phyloP scores from a whole-genome alignment of 2,888 invertebrate genomes.

The Drymonia ruficornis region DNA sequence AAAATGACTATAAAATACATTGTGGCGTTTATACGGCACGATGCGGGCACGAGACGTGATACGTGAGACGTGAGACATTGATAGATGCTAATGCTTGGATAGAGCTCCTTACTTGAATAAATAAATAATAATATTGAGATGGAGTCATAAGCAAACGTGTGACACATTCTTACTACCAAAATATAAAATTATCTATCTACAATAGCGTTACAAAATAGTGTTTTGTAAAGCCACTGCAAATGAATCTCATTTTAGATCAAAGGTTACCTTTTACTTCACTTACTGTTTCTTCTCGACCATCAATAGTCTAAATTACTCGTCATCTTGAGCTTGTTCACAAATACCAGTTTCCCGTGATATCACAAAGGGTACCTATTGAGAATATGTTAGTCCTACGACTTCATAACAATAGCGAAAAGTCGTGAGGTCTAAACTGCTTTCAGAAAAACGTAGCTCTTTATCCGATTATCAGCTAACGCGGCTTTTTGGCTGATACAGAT shows the following conservation, averaged over 20 bases:
- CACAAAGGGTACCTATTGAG: no score
- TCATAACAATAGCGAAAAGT: slow-evolving; percentile 13
- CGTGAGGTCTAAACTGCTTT: slow-evolving; percentile 48
- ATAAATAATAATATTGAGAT: not conserved
- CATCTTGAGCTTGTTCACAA: no score
- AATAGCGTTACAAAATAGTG: no score
- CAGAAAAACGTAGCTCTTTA: slow-evolving; percentile 67
- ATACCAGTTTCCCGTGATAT: no score
- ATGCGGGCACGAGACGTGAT: slow-evolving; percentile 35
- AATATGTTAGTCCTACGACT: not conserved
- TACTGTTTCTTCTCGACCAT: no score
- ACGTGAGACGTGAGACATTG: not conserved
- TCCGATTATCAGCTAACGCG: slow-evolving; percentile 70
- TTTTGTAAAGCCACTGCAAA: no score
- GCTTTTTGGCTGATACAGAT: slow-evolving; percentile 70
- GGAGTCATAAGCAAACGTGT: no score
- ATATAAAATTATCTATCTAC: no score
- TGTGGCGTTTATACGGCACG: slow-evolving; percentile 46
- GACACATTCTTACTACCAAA: no score
- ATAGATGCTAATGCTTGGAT: not conserved
- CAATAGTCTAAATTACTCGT: no score
- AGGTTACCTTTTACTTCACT: no score
- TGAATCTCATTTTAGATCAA: no score
- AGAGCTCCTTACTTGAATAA: not conserved
- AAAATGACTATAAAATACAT: slow-evolving; percentile 79